Evolutionary conservation across 2,113 vertebrate species (phyloP).

Genomic region (Serinus canaria): DNA sequence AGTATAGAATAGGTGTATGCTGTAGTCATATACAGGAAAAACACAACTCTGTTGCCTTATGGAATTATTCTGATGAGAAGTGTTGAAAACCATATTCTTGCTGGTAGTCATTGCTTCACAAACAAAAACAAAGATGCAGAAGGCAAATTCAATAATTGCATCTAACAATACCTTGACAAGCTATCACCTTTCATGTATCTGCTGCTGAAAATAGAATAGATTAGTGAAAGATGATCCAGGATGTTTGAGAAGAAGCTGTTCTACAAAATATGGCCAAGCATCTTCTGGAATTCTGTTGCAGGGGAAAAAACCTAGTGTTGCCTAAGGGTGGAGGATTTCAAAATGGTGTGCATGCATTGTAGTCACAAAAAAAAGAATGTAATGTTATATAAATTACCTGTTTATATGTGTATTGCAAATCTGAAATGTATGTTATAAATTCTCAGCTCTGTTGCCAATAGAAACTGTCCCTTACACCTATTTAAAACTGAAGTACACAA

Average conservation of each 20-base stretch:
- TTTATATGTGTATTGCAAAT: constrained; percentile 23
- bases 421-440: constrained; percentile 42
- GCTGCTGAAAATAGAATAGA: background rate
- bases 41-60: background rate
- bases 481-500: constrained; percentile 40
- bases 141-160: background rate
- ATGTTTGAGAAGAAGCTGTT: background rate
- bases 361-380: background rate
- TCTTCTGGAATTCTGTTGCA: background rate
- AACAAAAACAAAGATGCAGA: background rate
- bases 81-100: background rate
- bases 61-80: background rate
- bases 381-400: constrained; percentile 6
- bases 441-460: constrained; percentile 5
- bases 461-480: constrained; percentile 38
- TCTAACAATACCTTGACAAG: background rate
- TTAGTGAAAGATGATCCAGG: background rate
- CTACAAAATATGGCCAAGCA: background rate
- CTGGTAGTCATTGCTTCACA: background rate
- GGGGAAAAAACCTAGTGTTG: background rate
- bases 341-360: background rate
- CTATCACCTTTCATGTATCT: background rate
- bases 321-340: background rate
- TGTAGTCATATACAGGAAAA: background rate
- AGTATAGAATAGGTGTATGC: background rate